Percentiles rank a stretch among this genome's conserved stretches.
Conservation (phyloP, 2,113 vertebrate species). For the Siniperca knerii region DNA sequence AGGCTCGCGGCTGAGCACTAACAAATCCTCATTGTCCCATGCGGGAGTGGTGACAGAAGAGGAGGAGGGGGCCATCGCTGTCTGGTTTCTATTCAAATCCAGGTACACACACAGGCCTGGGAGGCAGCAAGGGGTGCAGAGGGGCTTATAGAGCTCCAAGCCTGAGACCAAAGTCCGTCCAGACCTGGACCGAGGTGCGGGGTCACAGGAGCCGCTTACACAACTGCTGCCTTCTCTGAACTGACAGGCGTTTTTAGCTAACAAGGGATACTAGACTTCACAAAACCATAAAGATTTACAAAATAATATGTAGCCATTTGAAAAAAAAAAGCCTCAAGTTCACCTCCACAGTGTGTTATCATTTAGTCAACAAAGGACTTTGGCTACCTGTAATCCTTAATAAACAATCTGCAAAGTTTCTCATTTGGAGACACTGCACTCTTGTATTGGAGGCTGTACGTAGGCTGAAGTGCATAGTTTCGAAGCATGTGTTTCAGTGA, state of each 20-base stretch:
- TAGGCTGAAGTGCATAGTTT: neutral
- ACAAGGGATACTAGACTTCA: slow-evolving; percentile 46
- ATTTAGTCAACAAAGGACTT: slow-evolving; percentile 22
- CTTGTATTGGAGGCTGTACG: neutral
- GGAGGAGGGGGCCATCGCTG: slow-evolving; percentile 84
- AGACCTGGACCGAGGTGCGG: slow-evolving; percentile 8
- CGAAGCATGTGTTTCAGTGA: neutral
- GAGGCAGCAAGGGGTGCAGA: slow-evolving; percentile 34
- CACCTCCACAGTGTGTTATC: slow-evolving; percentile 2
- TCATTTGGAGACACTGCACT: neutral
- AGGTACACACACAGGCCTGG: slow-evolving; percentile 86
- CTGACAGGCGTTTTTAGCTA: neutral
- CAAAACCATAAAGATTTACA: neutral
- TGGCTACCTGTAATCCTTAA: slow-evolving; percentile 1
- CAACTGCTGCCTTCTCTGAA: slow-evolving; percentile 41
- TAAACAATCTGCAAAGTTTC: neutral
- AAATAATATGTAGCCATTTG: neutral
- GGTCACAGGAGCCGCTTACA: slow-evolving; percentile 50
- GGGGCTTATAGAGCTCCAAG: slow-evolving; percentile 29
- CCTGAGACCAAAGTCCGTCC: slow-evolving; percentile 60
- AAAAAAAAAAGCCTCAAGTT: neutral
- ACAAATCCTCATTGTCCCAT: slow-evolving; percentile 97
- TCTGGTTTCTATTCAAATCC: slow-evolving; percentile 99
- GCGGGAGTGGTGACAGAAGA: slow-evolving; percentile 88
- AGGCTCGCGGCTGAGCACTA: slow-evolving; percentile 91